Base-by-base conservation (phyloP, 2,888 invertebrate species). In the Abscondita cerata region DNA sequence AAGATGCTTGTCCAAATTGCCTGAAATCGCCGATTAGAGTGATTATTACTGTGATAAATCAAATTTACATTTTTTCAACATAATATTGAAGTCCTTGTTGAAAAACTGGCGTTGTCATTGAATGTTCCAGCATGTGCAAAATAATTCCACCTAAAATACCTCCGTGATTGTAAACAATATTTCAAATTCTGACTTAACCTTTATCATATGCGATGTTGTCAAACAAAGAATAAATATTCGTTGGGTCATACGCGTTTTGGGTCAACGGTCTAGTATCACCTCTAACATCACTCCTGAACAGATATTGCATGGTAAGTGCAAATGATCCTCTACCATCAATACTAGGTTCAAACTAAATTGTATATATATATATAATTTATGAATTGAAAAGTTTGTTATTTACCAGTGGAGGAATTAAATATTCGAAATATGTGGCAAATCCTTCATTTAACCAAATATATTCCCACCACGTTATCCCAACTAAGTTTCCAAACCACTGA, bases 401-500 rank as follows among this genome's bases (percentile, higher is more conserved):
- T n/a, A n/a, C n/a, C n/a, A n/a, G n/a, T n/a, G n/a, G n/a, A n/a
- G n/a, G 25, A 4, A 25, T 25, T 25, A 25, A 6, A 25, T 25
- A 25, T 25, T 25, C 4, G 63, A 85, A 80, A 70, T 83, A 86
- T 40, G 73, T 77, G 9, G 86, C 85, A 68, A 86, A 86, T 4
- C 85, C 85, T 72, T 83, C 82, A 55, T 79, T 82, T 8, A 83
- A 65, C 81, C 81, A 83, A 0, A 78, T 59, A 59, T 76, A 76
- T 4, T 72, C 66, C 81, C 81, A 81, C 81, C 80, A 80, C 40
- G 62, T 36, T 1, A 78, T 75, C 31, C 74, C 77, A 15, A 81
- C 80, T 3, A 79, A 67, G 69, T 82, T 78, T 4, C 83, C 83
- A 62, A 83, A 83, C 82, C 83, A 83, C 62, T 83, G 84, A 70